Evolutionary conservation across 2,888 invertebrate genomes (phyloP).

Genomic region (Hanleya hanleyi): DNA sequence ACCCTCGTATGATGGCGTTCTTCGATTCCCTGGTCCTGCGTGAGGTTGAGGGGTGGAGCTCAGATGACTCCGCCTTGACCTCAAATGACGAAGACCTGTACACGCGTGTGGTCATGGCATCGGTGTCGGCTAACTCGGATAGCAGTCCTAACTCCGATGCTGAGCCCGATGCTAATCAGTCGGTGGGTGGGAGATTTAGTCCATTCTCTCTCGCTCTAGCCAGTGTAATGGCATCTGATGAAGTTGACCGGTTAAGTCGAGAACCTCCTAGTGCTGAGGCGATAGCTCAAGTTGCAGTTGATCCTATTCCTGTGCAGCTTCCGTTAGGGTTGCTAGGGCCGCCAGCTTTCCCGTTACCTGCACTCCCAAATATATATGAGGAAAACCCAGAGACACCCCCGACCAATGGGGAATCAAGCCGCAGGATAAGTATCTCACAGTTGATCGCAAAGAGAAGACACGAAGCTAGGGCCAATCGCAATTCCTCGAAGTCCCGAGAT

Average conservation of each 20-base stretch:
- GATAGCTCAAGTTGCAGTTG: too few species aligned
- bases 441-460: too few species aligned
- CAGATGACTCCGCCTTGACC: slow-evolving; percentile 51
- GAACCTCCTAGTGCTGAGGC: not conserved
- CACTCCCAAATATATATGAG: too few species aligned
- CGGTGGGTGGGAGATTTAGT: slow-evolving; percentile 35
- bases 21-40: slow-evolving; percentile 94
- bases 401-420: too few species aligned
- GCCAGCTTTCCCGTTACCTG: not conserved
- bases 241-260: not conserved
- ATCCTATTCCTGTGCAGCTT: not conserved
- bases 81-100: slow-evolving; percentile 55
- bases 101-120: slow-evolving; percentile 49
- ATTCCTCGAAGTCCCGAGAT: too few species aligned
- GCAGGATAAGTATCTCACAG: too few species aligned
- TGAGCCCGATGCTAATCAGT: slow-evolving; percentile 4
- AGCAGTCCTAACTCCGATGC: slow-evolving; percentile 23
- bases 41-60: slow-evolving; percentile 83
- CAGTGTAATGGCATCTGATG: slow-evolving; percentile 48
- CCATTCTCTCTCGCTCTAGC: slow-evolving; percentile 61
- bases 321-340: too few species aligned
- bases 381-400: too few species aligned
- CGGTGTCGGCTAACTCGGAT: slow-evolving; percentile 30
- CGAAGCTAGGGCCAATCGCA: too few species aligned
- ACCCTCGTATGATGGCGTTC: slow-evolving; percentile 97